Evolutionary conservation across 2,113 vertebrate species (phyloP), one percentile per base, ranked within the genome.

Genomic region (Heptranchias perlo): DNA sequence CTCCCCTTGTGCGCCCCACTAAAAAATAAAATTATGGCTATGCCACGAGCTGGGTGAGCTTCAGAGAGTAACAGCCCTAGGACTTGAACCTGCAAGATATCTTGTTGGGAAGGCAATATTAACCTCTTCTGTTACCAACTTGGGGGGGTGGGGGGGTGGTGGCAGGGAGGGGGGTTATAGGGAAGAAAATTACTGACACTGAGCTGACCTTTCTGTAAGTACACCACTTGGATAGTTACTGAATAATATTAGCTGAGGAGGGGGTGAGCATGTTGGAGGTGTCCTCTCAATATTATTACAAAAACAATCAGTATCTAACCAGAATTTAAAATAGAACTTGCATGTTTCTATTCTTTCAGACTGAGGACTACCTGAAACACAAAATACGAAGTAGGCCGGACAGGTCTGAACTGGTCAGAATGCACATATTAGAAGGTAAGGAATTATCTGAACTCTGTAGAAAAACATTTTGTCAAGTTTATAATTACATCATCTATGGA

Each of bases 351-450:
- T 58, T 44, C 65, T 86, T 96, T 96, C 96, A 99, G 99, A 99
- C 99, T 1, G 99, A 99, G 96, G 99, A 99, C 97, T 99, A 99
- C 97, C 97, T 99, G 97, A 99, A 99, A 97, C 99, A 99, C 97
- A 99, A 99, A 98, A 99, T 99, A 96, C 98, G 99, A 96, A 99
- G 99, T 97, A 97, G 99, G 93, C 99, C 99, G 0, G 99, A 99
- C 96, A 98, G 99, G 93, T 98, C 99, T 0, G 99, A 99, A 97
- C 97, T 99, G 96, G 98, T 99, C 97, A 98, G 99, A 97, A 99
- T 99, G 99, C 99, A 99, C 97, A 99, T 99, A 97, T 98, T 99
- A 44, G 99, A 99, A 98, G 99, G 99, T 99, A 97, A 3, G 96
- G 44, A 31, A 31, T 44, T n/a, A 67, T 93, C 65, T 96, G 96